These are phyloP conservation scores for Clarias macrocephalus DNA, from an alignment of 2,113 vertebrate genomes.

Conservation along the genomic window DNA sequence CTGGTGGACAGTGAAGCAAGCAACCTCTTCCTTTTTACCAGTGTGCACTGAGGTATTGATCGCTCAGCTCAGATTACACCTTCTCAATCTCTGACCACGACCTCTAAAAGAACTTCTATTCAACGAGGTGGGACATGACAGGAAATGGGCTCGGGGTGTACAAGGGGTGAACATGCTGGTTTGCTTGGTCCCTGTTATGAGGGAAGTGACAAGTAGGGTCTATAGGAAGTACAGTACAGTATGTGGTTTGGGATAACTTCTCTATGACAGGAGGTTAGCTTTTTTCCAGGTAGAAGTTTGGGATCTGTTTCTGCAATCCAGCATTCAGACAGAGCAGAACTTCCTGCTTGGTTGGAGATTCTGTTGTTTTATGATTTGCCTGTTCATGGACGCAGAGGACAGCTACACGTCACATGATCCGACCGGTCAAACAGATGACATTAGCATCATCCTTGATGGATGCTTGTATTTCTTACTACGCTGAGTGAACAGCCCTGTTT, in stretches of 20 bases:
- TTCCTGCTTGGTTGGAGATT: constrained; percentile 35
- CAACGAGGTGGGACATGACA: constrained; percentile 13
- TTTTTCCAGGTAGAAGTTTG: background rate
- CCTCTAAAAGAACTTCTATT: constrained; percentile 40
- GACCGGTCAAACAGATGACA: constrained; percentile 29
- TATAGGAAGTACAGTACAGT: background rate
- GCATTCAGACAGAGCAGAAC: constrained; percentile 30
- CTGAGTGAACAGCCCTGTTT: background rate
- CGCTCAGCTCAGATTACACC: constrained; percentile 30
- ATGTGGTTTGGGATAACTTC: background rate
- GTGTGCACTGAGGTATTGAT: constrained; percentile 39
- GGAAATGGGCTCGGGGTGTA: background rate
- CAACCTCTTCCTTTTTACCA: constrained; percentile 33
- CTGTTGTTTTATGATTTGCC: constrained; percentile 18
- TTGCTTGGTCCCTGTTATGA: background rate
- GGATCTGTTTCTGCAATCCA: constrained; percentile 51
- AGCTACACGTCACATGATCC: background rate
- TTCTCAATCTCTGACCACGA: constrained; percentile 36
- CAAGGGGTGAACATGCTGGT: background rate
- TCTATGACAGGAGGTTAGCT: background rate
- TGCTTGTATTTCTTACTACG: background rate
- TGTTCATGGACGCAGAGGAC: background rate
- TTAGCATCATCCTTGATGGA: constrained; percentile 27
- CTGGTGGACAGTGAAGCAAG: background rate
- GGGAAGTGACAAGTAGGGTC: background rate